Percentiles rank a stretch among this genome's conserved stretches.
These are phyloP conservation scores for Eidolon helvum DNA, from an alignment of 2,113 vertebrate genomes.

Conservation along the genomic window DNA sequence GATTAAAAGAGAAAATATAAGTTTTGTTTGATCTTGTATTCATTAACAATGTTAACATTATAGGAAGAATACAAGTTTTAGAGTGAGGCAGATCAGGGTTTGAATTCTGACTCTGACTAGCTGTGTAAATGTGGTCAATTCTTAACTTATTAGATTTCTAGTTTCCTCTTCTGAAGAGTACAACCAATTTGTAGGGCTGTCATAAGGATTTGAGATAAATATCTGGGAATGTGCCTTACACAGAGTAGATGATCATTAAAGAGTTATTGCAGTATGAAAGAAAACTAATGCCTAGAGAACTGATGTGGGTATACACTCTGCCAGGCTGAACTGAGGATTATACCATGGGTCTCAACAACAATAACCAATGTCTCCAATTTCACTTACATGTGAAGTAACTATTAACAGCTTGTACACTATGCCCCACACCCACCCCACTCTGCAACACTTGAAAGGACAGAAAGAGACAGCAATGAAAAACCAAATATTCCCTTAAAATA, in stretches of 20 bases:
- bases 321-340: neutral
- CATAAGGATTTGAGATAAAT: neutral
- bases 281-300: neutral
- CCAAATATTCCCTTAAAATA: neutral
- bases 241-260: neutral
- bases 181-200: neutral
- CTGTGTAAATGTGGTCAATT: neutral
- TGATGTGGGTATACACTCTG: neutral
- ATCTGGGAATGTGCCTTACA: neutral
- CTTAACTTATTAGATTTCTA: neutral
- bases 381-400: neutral
- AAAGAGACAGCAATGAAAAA: neutral
- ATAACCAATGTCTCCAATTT: neutral
- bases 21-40: neutral
- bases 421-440: neutral
- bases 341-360: neutral
- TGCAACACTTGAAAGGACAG: neutral
- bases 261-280: neutral
- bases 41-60: neutral
- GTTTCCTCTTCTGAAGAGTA: neutral
- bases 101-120: neutral
- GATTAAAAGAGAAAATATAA: neutral
- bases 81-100: neutral
- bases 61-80: neutral
- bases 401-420: neutral